phyloP scores from a whole-genome alignment of 2,113 vertebrate genomes.

The Polypterus bichir region DNA sequence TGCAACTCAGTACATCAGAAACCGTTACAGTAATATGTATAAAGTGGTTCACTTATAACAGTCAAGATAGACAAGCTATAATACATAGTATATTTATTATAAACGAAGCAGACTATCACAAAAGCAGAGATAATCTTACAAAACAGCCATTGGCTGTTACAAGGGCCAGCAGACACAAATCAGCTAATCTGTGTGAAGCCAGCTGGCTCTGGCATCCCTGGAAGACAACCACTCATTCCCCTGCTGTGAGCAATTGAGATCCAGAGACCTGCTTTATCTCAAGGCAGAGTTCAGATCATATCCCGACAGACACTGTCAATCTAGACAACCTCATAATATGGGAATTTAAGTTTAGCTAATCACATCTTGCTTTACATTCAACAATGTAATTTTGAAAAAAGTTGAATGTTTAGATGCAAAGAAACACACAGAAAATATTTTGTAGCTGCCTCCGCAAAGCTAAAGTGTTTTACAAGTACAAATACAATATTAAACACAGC shows the following conservation, averaged over 20 bases:
- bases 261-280: constrained; percentile 24
- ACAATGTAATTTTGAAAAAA: too few species aligned
- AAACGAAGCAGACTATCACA: neutral
- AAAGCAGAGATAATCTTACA: neutral
- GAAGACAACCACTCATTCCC: constrained; percentile 25
- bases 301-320: constrained; percentile 23
- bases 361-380: too few species aligned
- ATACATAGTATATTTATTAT: too few species aligned
- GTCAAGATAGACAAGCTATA: too few species aligned
- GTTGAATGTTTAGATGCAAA: too few species aligned
- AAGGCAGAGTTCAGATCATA: constrained; percentile 20
- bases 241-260: constrained; percentile 29
- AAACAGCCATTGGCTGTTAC: constrained; percentile 1
- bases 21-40: neutral
- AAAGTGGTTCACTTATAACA: too few species aligned
- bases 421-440: too few species aligned
- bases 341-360: too few species aligned
- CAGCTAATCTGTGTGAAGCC: constrained; percentile 29
- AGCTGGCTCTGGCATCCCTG: constrained; percentile 30
- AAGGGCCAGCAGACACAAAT: constrained; percentile 21
- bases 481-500: too few species aligned
- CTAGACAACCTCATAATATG: constrained; percentile 10
- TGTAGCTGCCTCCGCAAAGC: too few species aligned
- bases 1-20: neutral
- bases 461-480: too few species aligned